These are phyloP conservation scores for Petromus typicus DNA, from an alignment of 2,113 vertebrate species.

Conservation along the genomic window DNA sequence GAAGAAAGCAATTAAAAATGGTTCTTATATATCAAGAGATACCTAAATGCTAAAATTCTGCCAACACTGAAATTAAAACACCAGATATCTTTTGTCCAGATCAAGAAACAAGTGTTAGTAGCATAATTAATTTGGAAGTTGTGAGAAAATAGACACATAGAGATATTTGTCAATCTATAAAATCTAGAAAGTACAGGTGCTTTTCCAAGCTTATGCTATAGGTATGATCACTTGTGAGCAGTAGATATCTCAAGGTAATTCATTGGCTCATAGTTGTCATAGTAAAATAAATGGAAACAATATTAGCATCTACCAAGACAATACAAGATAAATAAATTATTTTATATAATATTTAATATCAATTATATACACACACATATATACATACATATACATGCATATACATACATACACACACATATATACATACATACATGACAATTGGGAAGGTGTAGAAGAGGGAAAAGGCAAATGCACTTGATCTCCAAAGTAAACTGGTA, in stretches of 20 bases:
- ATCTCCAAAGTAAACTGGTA: background rate
- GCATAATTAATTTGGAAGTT: background rate
- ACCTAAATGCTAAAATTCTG: background rate
- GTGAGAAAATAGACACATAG: background rate
- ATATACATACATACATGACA: background rate
- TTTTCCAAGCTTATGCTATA: background rate
- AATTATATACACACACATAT: background rate
- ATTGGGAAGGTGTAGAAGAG: background rate
- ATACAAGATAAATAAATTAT: background rate
- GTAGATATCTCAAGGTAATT: constrained; percentile 17
- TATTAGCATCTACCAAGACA: background rate
- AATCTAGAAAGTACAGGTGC: background rate
- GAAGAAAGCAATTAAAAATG: background rate
- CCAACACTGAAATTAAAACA: constrained; percentile 2
- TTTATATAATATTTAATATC: background rate
- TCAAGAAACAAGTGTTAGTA: background rate
- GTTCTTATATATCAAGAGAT: background rate
- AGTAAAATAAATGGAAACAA: background rate
- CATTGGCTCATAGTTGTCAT: background rate
- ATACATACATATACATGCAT: background rate
- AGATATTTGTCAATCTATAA: background rate
- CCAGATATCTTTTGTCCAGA: background rate
- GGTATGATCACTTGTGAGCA: background rate
- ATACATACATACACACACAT: background rate
- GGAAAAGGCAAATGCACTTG: background rate